Conservation (phyloP, 2,113 vertebrate species). For the Macquaria ambigua region DNA sequence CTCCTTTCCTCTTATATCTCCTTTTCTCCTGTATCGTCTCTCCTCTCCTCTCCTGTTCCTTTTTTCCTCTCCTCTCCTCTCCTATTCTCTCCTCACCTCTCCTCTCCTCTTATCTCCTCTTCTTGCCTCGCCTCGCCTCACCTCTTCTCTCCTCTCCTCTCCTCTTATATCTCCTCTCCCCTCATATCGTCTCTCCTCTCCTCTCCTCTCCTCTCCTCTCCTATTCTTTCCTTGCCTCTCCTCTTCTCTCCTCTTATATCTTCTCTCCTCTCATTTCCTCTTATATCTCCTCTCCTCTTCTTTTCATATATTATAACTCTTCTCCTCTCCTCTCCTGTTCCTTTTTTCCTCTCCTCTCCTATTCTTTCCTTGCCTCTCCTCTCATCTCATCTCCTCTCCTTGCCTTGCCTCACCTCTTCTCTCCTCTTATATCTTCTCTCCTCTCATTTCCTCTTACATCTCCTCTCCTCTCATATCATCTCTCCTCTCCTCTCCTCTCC, state of each 20-base stretch:
- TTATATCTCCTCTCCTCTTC: not conserved
- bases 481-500: not conserved
- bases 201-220: conserved; percentile 4
- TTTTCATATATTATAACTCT: too few relatives aligned
- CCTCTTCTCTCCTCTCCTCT: too few relatives aligned
- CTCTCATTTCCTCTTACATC: not conserved
- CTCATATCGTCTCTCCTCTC: too few relatives aligned
- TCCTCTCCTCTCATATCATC: not conserved
- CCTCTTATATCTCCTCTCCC: too few relatives aligned
- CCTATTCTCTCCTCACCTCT: too few relatives aligned
- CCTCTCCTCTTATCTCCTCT: too few relatives aligned
- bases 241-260: not conserved
- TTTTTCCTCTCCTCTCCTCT: too few relatives aligned
- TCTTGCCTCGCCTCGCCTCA: too few relatives aligned
- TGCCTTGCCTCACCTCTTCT: not conserved
- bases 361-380: not conserved
- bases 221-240: not conserved
- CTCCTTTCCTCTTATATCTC: too few relatives aligned
- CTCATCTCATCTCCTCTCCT: too few relatives aligned
- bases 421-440: not conserved
- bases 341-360: not conserved
- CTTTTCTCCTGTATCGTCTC: not conserved
- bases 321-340: not conserved
- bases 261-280: not conserved
- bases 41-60: not conserved